A percentile compares a stretch with the other conserved stretches of the same genome.
phyloP scores from a whole-genome alignment of 2,113 vertebrate genomes.

The Bubo blakistoni region DNA sequence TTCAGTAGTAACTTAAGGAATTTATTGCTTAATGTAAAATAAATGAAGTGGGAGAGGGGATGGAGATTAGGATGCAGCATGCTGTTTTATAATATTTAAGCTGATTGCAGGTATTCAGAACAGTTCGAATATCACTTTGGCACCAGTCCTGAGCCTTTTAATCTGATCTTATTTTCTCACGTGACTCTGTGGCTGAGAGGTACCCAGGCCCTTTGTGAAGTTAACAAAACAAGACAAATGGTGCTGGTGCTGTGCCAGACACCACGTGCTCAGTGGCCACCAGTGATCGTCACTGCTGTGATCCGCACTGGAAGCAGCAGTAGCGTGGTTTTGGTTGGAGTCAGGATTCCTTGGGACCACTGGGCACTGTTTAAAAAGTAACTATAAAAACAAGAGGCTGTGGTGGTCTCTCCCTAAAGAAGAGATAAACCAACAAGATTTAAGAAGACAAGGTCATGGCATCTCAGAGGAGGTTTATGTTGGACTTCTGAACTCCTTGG shows the following conservation, averaged over 20 bases:
- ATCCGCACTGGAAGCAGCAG: rapidly evolving
- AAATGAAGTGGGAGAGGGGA: not conserved
- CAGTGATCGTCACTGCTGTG: rapidly evolving
- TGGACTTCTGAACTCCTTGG: not conserved
- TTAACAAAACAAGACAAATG: not conserved
- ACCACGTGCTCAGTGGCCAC: rapidly evolving
- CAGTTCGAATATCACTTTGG: not conserved
- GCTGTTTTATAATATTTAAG: not conserved
- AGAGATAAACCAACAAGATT: not conserved
- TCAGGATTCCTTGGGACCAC: rapidly evolving
- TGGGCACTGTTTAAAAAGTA: not conserved
- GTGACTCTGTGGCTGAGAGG: not conserved
- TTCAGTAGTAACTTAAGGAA: not conserved
- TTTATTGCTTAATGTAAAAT: constrained; percentile 25
- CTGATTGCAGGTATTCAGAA: not conserved
- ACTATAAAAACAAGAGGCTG: not conserved
- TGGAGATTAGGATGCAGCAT: not conserved
- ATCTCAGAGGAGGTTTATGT: not conserved
- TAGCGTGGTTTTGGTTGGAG: not conserved
- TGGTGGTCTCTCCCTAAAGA: not conserved
- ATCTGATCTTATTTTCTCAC: not conserved
- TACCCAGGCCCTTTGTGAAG: not conserved
- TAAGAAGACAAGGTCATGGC: not conserved
- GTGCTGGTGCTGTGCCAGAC: not conserved
- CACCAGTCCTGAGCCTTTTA: not conserved